These are phyloP conservation scores for Pipistrellus nathusii DNA, from an alignment of 2,797 vertebrate genomes.

Conservation along the genomic window DNA sequence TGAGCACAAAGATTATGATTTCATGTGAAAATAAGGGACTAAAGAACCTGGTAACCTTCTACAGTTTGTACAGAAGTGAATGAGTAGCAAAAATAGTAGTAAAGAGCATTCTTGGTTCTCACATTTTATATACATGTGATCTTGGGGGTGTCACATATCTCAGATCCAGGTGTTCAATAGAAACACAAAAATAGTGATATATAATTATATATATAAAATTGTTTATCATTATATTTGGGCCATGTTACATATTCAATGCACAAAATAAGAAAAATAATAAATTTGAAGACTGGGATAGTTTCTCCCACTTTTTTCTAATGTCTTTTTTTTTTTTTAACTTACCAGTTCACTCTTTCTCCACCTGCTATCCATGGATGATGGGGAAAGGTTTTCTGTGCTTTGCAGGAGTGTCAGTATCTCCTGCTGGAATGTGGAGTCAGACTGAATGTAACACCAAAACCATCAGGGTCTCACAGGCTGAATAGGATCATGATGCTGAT, in stretches of 20 bases:
- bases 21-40: neutral
- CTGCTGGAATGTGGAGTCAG: neutral
- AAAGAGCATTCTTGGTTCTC: neutral
- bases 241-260: neutral
- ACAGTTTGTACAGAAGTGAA: neutral
- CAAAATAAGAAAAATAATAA: neutral
- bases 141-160: neutral
- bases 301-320: neutral
- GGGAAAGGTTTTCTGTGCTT: neutral
- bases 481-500: neutral
- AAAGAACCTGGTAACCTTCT: neutral
- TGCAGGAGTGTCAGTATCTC: neutral
- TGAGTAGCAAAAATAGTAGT: neutral
- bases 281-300: neutral
- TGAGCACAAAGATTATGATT: neutral
- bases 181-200: neutral
- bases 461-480: neutral
- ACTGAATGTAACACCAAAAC: neutral
- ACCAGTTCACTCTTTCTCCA: neutral
- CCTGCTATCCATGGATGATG: neutral
- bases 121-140: neutral
- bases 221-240: neutral
- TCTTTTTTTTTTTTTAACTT: neutral
- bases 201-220: neutral
- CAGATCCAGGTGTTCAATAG: neutral